Percentiles rank a stretch among this genome's conserved stretches.
phyloP scores from a whole-genome alignment of 2,797 vertebrate species.

The Lycodopsis pacificus region DNA sequence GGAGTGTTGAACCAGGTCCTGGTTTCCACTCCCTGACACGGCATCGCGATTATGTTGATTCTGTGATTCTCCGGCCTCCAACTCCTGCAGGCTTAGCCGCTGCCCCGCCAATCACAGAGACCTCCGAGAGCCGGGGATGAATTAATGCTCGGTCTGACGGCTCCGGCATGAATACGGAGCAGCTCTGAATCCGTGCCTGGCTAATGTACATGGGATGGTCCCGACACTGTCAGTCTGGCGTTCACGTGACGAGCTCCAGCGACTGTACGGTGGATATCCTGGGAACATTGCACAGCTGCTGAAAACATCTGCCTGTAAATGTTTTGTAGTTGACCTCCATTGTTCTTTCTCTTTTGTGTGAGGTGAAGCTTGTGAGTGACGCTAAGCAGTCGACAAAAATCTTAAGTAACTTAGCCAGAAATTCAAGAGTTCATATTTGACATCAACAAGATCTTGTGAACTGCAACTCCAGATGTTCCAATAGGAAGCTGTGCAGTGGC shows the following conservation, averaged over 20 bases:
- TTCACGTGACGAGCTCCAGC: constrained; percentile 3
- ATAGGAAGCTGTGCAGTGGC: neutral
- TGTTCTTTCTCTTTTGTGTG: neutral
- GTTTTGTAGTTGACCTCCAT: constrained; percentile 28
- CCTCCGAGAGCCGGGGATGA: constrained; percentile 34
- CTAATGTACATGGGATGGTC: constrained; percentile 17
- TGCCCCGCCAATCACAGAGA: constrained; percentile 49
- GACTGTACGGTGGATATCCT: constrained; percentile 3
- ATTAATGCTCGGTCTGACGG: constrained; percentile 60
- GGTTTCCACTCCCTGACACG: constrained; percentile 46
- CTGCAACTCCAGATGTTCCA: constrained; percentile 20
- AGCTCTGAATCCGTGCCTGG: constrained; percentile 27
- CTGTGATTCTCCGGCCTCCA: constrained; percentile 39
- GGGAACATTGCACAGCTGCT: constrained; percentile 33
- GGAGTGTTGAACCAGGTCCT: constrained; percentile 24
- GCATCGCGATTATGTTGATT: constrained; percentile 53
- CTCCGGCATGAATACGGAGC: constrained; percentile 62
- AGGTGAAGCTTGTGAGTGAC: neutral
- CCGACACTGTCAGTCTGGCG: constrained; percentile 9
- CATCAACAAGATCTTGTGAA: constrained; percentile 13
- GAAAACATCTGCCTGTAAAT: constrained; percentile 37
- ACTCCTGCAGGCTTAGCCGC: constrained; percentile 31
- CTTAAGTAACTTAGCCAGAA: constrained; percentile 1
- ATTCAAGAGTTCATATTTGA: constrained; percentile 21
- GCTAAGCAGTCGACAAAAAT: constrained; percentile 2